Evolutionary conservation across 2,888 invertebrate species (phyloP), one percentile per base, ranked within the genome.

Genomic region (Cryptops parisi): DNA sequence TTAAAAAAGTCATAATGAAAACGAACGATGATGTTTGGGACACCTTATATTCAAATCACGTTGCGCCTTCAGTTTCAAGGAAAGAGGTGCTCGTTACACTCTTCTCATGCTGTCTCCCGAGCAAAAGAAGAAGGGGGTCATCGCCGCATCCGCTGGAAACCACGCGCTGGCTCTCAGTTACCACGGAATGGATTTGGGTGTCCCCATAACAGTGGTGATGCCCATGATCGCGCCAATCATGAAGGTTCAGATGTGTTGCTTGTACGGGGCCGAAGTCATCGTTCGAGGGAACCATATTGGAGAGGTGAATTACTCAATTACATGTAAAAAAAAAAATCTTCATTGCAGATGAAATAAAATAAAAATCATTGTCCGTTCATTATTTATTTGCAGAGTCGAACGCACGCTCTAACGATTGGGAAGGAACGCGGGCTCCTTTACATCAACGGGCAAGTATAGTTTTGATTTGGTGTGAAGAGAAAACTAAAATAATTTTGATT

Each of bases 121-220:
- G 38, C 79, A 85, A 61, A 82, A 79, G 63, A 68, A 72, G 52
- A 72, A 68, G 2, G 94, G 94, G 1, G 89, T 94, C 0, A 86
- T 91, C 55, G 88, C 93, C 1, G 93, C 94, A 0, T 91, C 91
- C 0, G 76, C 93, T 52, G 94, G 94, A 0, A 96, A 94, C 68
- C 94, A 96, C 70, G 93, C 96, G 0, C 80, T 88, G 61, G 82
- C 81, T 1, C 71, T 88, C 46, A 80, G 82, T 59, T 89, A 83
- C 66, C 88, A 88, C 65, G 87, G 86, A 0, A 72, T 76, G 60
- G 74, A 76, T 55, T 72, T 88, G 6, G 72, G 74, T 19, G 76
- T 85, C 23, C 79, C 83, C 0, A 78, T 80, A 0, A 86, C 85
- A 0, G 88, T 96, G 3, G 86, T 96, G n/a, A 94, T 96, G 94